Evolutionary conservation across 2,888 invertebrate genomes (phyloP).

Genomic region (Sarcophaga variegata): DNA sequence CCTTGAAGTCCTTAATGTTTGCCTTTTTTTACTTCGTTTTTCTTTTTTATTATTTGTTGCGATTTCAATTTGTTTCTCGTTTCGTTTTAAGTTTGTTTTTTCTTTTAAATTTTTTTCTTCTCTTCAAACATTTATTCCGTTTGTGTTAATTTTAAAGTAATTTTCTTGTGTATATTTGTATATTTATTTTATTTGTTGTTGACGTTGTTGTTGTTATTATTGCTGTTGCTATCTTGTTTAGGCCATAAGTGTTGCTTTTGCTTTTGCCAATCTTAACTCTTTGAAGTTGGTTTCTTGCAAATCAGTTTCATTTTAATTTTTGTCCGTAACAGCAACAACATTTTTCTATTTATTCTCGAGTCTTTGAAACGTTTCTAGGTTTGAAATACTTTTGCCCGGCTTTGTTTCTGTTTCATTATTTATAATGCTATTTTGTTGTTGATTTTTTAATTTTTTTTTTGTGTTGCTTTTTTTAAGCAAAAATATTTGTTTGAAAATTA

Average conservation of each 20-base stretch:
- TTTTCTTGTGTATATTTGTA: constrained; percentile 61
- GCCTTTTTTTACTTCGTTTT: constrained; percentile 9
- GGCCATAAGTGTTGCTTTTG: constrained; percentile 59
- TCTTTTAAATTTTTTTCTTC: background rate
- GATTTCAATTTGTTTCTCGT: constrained; percentile 63
- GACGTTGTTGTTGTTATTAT: constrained; percentile 46
- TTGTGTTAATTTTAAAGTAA: constrained; percentile 66
- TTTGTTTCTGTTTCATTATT: constrained; percentile 57
- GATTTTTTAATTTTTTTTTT: constrained; percentile 47
- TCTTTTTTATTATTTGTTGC: constrained; percentile 35
- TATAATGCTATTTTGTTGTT: constrained; percentile 63
- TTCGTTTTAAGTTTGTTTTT: constrained; percentile 40
- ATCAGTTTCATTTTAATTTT: constrained; percentile 72
- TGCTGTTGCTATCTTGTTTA: constrained; percentile 53
- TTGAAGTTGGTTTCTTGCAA: constrained; percentile 65
- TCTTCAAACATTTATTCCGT: constrained; percentile 25
- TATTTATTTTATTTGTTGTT: constrained; percentile 61
- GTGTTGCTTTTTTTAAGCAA: constrained; percentile 6
- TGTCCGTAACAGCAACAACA: constrained; percentile 70
- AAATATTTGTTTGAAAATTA: constrained; percentile 55
- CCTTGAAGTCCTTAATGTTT: constrained; percentile 55
- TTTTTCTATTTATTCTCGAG: constrained; percentile 40
- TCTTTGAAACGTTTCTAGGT: constrained; percentile 40
- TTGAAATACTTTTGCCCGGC: background rate
- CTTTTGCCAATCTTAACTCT: constrained; percentile 49